phyloP scores from a whole-genome alignment of 2,888 invertebrate genomes.

The Thelaira solivaga region DNA sequence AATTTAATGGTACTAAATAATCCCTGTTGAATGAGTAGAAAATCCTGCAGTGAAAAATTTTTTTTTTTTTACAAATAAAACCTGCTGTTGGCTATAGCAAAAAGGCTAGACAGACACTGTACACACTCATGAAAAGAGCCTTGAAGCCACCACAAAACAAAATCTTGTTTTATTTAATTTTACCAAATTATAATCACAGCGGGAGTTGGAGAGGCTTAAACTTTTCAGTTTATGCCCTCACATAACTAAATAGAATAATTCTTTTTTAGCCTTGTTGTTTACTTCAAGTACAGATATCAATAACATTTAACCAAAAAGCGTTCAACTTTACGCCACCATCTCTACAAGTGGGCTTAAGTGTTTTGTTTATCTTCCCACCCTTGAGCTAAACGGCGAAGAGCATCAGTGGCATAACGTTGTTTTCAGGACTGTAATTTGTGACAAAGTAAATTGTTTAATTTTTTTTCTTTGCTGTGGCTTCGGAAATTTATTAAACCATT shows the following conservation, averaged over 20 bases:
- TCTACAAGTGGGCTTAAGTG: neutral
- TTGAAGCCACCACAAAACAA: conserved; percentile 30
- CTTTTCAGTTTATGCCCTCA: neutral
- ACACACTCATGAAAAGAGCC: conserved; percentile 14
- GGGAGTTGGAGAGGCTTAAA: neutral
- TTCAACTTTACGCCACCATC: neutral
- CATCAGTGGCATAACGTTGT: conserved; percentile 9
- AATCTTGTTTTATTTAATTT: conserved; percentile 64
- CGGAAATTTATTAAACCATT: conserved; percentile 71
- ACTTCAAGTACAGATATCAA: conserved; percentile 27
- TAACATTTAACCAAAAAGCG: conserved; percentile 30
- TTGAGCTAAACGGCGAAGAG: conserved; percentile 22
- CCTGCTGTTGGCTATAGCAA: conserved; percentile 17
- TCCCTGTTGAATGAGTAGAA: conserved; percentile 73
- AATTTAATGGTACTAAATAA: conserved; percentile 73
- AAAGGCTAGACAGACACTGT: conserved; percentile 11
- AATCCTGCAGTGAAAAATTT: conserved; percentile 64
- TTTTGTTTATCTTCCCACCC: neutral
- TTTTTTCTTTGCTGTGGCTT: too few species aligned
- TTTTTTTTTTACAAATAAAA: neutral
- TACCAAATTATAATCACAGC: conserved; percentile 67
- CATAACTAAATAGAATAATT: conserved; percentile 33
- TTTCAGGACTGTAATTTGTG: conserved; percentile 65
- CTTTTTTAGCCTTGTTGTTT: neutral
- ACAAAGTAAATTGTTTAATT: conserved; percentile 72